Evolutionary conservation across 2,797 vertebrate genomes (phyloP).

Genomic region (Microhierax caerulescens): DNA sequence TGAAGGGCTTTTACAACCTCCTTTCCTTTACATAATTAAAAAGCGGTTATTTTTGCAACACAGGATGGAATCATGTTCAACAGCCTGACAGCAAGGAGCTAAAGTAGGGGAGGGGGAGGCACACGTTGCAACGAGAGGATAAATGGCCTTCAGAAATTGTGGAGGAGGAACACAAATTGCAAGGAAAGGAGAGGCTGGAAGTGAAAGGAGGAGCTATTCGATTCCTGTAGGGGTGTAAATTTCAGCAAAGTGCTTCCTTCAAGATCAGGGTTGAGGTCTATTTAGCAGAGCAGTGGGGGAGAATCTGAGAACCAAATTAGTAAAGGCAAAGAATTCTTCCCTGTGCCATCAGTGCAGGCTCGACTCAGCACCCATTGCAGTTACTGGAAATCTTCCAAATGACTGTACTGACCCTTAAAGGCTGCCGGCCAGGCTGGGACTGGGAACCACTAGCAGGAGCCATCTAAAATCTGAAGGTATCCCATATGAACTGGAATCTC

Average conservation of each 20-base stretch:
- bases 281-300: conserved; percentile 42
- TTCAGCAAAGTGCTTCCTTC: neutral
- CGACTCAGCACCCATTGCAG: neutral
- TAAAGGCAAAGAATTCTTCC: neutral
- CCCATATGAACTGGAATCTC: neutral
- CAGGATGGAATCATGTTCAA: neutral
- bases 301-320: neutral
- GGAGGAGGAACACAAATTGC: conserved; percentile 8
- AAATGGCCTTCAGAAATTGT: neutral
- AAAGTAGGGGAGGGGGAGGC: neutral
- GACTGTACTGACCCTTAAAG: neutral
- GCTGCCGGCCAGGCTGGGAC: neutral
- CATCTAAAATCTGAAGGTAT: neutral
- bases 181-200: neutral
- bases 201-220: neutral
- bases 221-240: neutral
- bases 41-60: conserved; percentile 23
- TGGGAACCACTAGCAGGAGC: neutral
- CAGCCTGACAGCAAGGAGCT: conserved; percentile 6
- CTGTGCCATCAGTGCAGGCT: neutral
- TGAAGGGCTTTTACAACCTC: conserved; percentile 1
- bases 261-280: conserved; percentile 1
- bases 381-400: neutral
- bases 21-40: conserved; percentile 31
- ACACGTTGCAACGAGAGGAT: neutral